Evolutionary conservation across 2,113 vertebrate species (phyloP), one percentile per base, ranked within the genome.

Genomic region (Oncorhynchus tshawytscha): DNA sequence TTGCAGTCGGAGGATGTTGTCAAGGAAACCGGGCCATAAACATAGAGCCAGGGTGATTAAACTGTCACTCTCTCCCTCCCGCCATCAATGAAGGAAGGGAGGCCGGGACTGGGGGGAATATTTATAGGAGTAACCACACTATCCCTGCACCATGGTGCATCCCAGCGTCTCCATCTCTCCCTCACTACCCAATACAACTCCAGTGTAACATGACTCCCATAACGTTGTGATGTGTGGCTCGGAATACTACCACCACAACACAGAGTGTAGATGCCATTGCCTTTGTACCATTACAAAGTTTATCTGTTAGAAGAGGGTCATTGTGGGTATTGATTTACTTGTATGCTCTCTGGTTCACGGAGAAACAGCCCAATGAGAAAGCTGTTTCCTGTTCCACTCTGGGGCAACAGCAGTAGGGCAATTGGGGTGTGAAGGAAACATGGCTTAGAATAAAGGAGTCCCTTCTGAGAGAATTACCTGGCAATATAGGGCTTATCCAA

Each of bases 271-370:
- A 81, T 76, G 84, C 85, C 86, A 76, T 79, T 86, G 76, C 78
- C 72, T 74, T 85, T 84, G 80, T 68, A 73, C 80, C 81, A 85
- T 88, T 85, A 88, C 83, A 79, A 84, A 86, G 81, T 81, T 82
- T 76, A 86, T 81, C 84, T 27, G 76, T 91, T 88, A 85, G 83
- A 86, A 54, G 75, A 84, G 81, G 76, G 64, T 81, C 81, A 90
- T 90, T 91, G 90, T 78, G 70, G 81, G 81, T 90, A 91, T 89
- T 84, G 90, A 92, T 92, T 83, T 87, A 81, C 83, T 88, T 91
- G 86, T 89, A 91, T 88, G 82, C 78, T 57, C 27, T 75, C 81
- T 60, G 75, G 78, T 83, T 87, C 82, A 84, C 76, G 70, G 67
- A 74, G 77, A 83, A 82, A 78, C 76, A 80, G 75, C 71, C 77